Conservation (phyloP, 2,888 invertebrate genomes). For the Caenorhabditis sp. region DNA sequence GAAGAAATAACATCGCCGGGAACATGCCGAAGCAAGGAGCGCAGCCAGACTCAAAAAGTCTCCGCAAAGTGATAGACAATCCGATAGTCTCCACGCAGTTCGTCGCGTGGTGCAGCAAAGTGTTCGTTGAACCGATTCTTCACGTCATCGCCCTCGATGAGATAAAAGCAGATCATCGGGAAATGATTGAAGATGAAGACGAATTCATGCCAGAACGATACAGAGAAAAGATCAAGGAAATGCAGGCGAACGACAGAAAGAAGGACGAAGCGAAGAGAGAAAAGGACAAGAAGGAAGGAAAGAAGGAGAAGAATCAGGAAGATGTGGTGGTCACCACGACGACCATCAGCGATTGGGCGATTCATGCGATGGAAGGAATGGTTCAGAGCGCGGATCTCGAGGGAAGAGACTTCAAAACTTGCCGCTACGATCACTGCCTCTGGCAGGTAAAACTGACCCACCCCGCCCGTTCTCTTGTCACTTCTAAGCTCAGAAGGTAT, state of each 20-base stretch:
- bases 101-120: constrained; percentile 76
- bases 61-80: constrained; percentile 45
- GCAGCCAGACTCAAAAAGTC: constrained; percentile 44
- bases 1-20: constrained; percentile 28
- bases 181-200: constrained; percentile 58
- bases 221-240: constrained; percentile 34
- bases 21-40: constrained; percentile 30
- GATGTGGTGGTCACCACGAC: constrained; percentile 60
- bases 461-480: constrained; percentile 18
- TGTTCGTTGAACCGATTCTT: constrained; percentile 74
- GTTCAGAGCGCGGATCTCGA: constrained; percentile 70
- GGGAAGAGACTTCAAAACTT: constrained; percentile 26
- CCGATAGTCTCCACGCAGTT: constrained; percentile 72
- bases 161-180: constrained; percentile 4
- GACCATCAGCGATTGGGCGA: constrained; percentile 77
- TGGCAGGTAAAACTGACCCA: constrained; percentile 39
- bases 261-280: constrained; percentile 25
- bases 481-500: constrained; percentile 50
- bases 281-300: constrained; percentile 20
- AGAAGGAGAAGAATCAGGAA: constrained; percentile 33
- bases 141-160: constrained; percentile 56
- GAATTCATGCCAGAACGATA: constrained; percentile 38
- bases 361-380: constrained; percentile 75
- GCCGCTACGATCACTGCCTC: constrained; percentile 38
- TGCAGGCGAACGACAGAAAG: constrained; percentile 18